Base-by-base conservation (phyloP, 2,888 invertebrate species). In the Ecliptopera silaceata region DNA sequence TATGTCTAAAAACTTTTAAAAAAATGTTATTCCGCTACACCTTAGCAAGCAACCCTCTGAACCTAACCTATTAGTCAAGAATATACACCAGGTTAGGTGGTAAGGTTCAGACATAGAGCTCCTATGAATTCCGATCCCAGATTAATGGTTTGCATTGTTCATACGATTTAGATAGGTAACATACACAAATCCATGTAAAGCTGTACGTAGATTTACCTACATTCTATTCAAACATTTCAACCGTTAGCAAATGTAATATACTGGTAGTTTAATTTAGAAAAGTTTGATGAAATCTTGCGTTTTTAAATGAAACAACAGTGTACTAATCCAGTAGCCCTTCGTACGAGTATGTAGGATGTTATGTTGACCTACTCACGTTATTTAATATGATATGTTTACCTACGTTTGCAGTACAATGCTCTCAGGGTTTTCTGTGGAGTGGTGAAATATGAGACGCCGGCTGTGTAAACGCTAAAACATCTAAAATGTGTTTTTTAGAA, bases 371-470 rank as follows among this genome's bases (percentile, higher is more conserved):
- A 63, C 48, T 56, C 43, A 54, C 51, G 41, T 50, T 56, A 42
- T 56, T 61, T 70, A 69, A 68, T 71, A 67, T 65, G 56, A 71
- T 56, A 69, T 74, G 74, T 74, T 75, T 75, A 71, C 64, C 65
- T 64, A 72, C 64, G 66, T 64, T 12, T 68, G 38, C 26, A 29
- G 26, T 36, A 41, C 17, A 58, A 59, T 62, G 51, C 65, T 61
- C 56, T 50, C 49, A 54, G 64, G 57, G 63, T 68, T 77, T 75
- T 71, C 68, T 74, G 66, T 66, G 61, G 62, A 65, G 71, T 68
- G 64, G 69, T 69, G 66, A 69, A 72, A 67, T 64, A 66, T 18
- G 44, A 69, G 56, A 60, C 67, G 65, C 18, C 12, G 57, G 58
- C 64, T 58, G 55, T 63, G 64, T 64, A 71, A 74, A 56, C 60